Conservation (phyloP, 2,888 invertebrate species). For the Acanthopleura granulata region DNA sequence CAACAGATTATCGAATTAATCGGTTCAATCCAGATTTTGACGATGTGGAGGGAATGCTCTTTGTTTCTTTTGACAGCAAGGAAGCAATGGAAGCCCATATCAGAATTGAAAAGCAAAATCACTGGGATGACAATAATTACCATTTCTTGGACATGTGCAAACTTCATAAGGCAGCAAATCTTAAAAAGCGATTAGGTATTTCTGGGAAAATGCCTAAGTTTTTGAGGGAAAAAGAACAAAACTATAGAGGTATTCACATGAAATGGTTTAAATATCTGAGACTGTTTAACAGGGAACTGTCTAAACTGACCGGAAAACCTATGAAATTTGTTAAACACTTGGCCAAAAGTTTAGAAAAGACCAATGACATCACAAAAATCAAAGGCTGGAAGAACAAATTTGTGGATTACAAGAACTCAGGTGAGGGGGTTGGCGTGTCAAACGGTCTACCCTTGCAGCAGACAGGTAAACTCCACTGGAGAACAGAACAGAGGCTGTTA, state of each 20-base stretch:
- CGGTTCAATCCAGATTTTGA: constrained; percentile 55
- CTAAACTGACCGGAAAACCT: background rate
- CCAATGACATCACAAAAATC: constrained; percentile 56
- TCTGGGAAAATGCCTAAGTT: background rate
- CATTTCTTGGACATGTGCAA: constrained; percentile 17
- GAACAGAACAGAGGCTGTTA: constrained; percentile 47
- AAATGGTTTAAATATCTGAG: constrained; percentile 52
- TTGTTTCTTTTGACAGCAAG: constrained; percentile 56
- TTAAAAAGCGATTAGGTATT: background rate
- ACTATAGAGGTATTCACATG: constrained; percentile 54
- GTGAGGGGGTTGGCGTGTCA: background rate
- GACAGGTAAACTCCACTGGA: constrained; percentile 47
- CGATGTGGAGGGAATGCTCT: constrained; percentile 57
- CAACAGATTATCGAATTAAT: background rate
- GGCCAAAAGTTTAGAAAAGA: constrained; percentile 38
- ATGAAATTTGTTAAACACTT: background rate
- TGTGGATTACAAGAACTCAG: background rate
- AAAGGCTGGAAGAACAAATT: constrained; percentile 61
- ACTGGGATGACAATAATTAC: constrained; percentile 39
- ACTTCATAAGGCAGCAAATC: background rate
- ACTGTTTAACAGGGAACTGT: constrained; percentile 27
- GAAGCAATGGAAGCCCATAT: constrained; percentile 53
- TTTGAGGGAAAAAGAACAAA: constrained; percentile 28
- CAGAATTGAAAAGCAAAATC: constrained; percentile 45
- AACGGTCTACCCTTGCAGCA: constrained; percentile 19